A percentile compares a stretch with the other conserved stretches of the same genome.
phyloP scores from a whole-genome alignment of 2,113 vertebrate genomes.

The Megalops atlanticus region DNA sequence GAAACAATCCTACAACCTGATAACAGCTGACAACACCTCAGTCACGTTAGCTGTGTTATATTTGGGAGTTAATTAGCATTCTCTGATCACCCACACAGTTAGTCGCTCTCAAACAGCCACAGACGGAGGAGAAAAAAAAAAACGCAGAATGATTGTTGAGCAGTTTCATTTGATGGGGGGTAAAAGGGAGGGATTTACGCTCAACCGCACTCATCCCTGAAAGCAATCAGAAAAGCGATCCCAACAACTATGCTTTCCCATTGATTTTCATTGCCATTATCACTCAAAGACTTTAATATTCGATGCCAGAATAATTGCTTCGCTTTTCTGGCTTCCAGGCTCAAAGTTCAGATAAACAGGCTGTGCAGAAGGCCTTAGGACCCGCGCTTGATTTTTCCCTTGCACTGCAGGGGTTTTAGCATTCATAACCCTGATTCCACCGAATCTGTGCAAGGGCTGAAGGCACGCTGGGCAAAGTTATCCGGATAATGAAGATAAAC shows the following conservation, averaged over 20 bases:
- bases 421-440: conserved; percentile 6
- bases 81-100: background rate
- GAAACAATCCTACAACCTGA: background rate
- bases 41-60: background rate
- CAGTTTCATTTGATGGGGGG: background rate
- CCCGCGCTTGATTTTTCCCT: background rate
- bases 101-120: conserved; percentile 3
- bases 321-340: background rate
- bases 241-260: background rate
- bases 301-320: conserved; percentile 20
- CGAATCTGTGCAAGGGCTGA: background rate
- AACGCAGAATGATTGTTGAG: background rate
- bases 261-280: conserved; percentile 3
- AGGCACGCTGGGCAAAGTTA: background rate
- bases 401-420: conserved; percentile 9
- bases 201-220: background rate
- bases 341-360: background rate
- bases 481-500: conserved; percentile 8
- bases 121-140: background rate
- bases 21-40: background rate
- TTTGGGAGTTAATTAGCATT: conserved; percentile 10
- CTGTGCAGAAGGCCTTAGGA: background rate
- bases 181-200: background rate
- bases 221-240: conserved; percentile 8
- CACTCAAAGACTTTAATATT: conserved; percentile 19